Evolutionary conservation across 2,797 vertebrate species (phyloP), one percentile per base, ranked within the genome.

Genomic region (Sebastes melanostomus): DNA sequence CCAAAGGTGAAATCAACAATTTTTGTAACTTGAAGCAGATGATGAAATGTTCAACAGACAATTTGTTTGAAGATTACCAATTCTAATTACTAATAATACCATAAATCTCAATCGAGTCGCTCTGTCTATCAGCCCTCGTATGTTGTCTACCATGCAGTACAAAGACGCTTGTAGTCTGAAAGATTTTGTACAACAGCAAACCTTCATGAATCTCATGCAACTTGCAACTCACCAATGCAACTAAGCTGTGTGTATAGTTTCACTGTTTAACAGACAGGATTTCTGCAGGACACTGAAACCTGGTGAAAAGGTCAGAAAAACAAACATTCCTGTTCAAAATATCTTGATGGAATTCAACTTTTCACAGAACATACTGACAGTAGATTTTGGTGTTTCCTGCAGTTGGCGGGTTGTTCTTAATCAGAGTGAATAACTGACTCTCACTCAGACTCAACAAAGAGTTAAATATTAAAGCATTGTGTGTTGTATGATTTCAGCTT

Each of bases 301-400:
- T 89, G 80, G 74, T 86, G 85, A 93, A 93, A 80, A 80, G 81
- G 89, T 87, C 82, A 89, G 94, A 94, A 91, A 92, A 90, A 93
- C 63, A 84, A 81, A 87, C 60, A 84, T 76, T 88, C 59, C 80
- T 66, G 61, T 89, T 87, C 69, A 87, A 77, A 85, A 85, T 58
- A 82, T 78, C 27, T 55, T 32, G 16, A 59, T 59, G 22, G 10
- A 65, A 75, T 72, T 84, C 25, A 62, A 16, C 20, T n/a, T 52
- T 67, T 72, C 20, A 82, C 10, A 79, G 22, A 86, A 62, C 50
- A 84, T 25, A 87, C 20, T 8, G 10, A 72, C 27, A 62, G 30
- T 22, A 61, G 12, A 11, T 50, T 78, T 77, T 34, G 11, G 3
- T 75, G 58, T 71, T 77, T 81, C 75, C 25, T 67, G 38, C 42